Evolutionary conservation across 2,888 invertebrate genomes (phyloP), one percentile per base, ranked within the genome.

Genomic region (Neria commutata): DNA sequence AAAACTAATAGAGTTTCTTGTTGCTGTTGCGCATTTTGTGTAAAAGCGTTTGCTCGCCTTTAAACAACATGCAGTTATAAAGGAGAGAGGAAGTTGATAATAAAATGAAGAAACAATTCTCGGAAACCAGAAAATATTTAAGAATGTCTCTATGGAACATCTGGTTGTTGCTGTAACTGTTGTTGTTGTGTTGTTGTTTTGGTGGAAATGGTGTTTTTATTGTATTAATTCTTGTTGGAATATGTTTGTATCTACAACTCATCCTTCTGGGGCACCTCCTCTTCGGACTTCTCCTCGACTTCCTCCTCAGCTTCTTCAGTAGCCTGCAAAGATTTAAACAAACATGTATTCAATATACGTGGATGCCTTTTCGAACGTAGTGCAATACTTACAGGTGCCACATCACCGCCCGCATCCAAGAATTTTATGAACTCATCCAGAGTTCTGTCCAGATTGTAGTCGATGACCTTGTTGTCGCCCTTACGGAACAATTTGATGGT

Each of bases 391-490:
- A 85, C 85, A 23, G 89, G 86, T 46, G 90, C 91, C 57, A 90
- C 91, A 71, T 88, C 89, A 64, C 98, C 98, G 74, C 91, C 92
- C 63, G 89, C 88, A 81, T 98, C 98, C 62, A 99, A 84, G 86
- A 99, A 99, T 84, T 96, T 94, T 65, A 89, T 86, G 77, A 99
- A 87, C 60, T 89, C 98, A 71, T 94, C 96, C 68, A 98, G 85
- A 71, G 97, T 98, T 78, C 99, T 88, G 79, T 97, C 97, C 64
- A 98, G 95, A 76, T 91, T 92, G 86, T 94, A 99, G 78, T 98
- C 95, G 73, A 98, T 87, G 69, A 87, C 85, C 78, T 90, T 89
- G 84, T 95, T 95, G 73, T 92, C 91, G 52, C 88, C 91, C 85
- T 97, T 98, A 72, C 92, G 91, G 88, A 95, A 99, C 75, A 94